Evolutionary conservation across 2,888 invertebrate genomes (phyloP).

Genomic region (Chloromyia formosa): DNA sequence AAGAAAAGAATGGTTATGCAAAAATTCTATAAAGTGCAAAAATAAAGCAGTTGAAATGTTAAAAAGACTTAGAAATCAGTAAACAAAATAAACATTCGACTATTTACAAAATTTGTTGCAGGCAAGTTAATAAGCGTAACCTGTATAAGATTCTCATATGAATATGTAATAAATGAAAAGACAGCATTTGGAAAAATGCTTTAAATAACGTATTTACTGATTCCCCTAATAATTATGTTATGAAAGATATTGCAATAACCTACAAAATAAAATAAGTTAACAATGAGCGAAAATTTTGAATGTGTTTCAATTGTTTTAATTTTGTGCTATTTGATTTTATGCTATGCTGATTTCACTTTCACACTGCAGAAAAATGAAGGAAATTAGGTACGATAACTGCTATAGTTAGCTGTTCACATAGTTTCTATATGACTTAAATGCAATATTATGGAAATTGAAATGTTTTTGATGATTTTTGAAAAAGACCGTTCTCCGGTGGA

Average conservation of each 20-base stretch:
- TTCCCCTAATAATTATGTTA: conserved; percentile 4
- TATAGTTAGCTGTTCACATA: too few relatives aligned
- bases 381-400: too few relatives aligned
- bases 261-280: conserved; percentile 52
- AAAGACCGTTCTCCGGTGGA: too few relatives aligned
- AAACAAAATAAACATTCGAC: neutral
- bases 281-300: conserved; percentile 48
- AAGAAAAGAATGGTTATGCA: neutral
- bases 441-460: too few relatives aligned
- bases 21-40: neutral
- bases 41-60: conserved; percentile 22
- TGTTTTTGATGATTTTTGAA: too few relatives aligned
- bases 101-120: conserved; percentile 16
- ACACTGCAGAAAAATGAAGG: too few relatives aligned
- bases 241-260: conserved; percentile 19
- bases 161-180: neutral
- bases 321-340: conserved; percentile 26
- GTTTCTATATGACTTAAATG: too few relatives aligned
- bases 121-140: neutral
- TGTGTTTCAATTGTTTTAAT: conserved; percentile 50
- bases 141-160: neutral
- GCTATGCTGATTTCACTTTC: neutral
- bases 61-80: neutral
- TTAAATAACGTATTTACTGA: conserved; percentile 1
- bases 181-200: neutral